Conservation (phyloP, 2,113 vertebrate species). For the Microtus montanus region DNA sequence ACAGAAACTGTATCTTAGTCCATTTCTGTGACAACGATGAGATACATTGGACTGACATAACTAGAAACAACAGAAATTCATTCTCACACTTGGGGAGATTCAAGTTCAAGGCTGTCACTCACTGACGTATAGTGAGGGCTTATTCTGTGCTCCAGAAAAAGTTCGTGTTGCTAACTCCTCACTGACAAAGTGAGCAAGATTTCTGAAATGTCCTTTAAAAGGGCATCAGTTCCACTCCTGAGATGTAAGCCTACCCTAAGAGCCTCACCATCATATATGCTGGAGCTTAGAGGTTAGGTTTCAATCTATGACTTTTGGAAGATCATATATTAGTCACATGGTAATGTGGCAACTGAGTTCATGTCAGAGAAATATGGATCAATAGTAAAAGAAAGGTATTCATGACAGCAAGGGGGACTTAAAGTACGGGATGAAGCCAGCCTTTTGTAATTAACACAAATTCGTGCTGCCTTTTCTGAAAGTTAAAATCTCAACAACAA, state of each 20-base stretch:
- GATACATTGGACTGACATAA: not conserved
- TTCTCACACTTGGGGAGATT: not conserved
- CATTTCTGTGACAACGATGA: not conserved
- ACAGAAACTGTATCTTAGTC: not conserved
- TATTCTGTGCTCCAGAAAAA: not conserved
- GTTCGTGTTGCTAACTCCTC: not conserved
- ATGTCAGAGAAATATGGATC: not conserved
- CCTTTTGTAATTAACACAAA: not conserved
- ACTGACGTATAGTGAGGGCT: not conserved
- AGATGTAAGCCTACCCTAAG: no score
- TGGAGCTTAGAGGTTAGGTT: not conserved
- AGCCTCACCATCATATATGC: no score
- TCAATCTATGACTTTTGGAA: not conserved
- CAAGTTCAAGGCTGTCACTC: not conserved
- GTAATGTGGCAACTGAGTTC: not conserved
- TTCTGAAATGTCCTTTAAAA: not conserved
- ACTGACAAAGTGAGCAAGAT: not conserved
- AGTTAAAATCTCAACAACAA: slow-evolving; percentile 2
- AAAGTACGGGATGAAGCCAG: not conserved
- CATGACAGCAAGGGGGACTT: not conserved
- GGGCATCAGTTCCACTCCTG: no score
- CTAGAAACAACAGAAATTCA: not conserved
- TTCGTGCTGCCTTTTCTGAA: not conserved
- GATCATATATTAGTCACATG: not conserved
- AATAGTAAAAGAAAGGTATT: not conserved